Conservation (phyloP, 2,113 vertebrate species). For the Clinocottus analis region DNA sequence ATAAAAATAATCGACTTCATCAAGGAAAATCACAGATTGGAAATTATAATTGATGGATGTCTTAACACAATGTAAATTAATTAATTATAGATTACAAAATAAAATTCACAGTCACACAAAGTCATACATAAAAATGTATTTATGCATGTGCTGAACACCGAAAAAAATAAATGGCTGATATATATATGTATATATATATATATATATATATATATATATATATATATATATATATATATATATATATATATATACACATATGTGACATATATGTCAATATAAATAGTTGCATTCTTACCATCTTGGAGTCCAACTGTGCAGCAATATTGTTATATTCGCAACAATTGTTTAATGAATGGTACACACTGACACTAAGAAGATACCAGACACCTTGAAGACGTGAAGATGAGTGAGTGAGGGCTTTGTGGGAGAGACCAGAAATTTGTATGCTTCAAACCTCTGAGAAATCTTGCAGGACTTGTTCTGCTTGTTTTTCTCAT, state of each 20-base stretch:
- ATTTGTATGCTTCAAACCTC: conserved; percentile 6
- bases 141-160: background rate
- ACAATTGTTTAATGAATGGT: background rate
- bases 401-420: background rate
- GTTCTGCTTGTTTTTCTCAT: conserved; percentile 39
- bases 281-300: conserved; percentile 49
- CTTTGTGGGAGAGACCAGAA: background rate
- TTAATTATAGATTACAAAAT: background rate
- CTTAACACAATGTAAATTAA: background rate
- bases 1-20: background rate
- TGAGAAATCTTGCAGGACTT: conserved; percentile 46
- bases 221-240: too few species aligned
- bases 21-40: background rate
- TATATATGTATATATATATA: background rate
- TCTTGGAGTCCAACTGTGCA: background rate
- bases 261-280: background rate
- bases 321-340: background rate
- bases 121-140: background rate
- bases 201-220: too few species aligned
- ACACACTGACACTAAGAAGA: background rate
- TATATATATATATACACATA: too few species aligned
- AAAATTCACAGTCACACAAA: background rate
- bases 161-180: background rate
- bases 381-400: background rate
- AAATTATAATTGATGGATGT: background rate